phyloP scores from a whole-genome alignment of 2,797 vertebrate species.

The Spheniscus humboldti region DNA sequence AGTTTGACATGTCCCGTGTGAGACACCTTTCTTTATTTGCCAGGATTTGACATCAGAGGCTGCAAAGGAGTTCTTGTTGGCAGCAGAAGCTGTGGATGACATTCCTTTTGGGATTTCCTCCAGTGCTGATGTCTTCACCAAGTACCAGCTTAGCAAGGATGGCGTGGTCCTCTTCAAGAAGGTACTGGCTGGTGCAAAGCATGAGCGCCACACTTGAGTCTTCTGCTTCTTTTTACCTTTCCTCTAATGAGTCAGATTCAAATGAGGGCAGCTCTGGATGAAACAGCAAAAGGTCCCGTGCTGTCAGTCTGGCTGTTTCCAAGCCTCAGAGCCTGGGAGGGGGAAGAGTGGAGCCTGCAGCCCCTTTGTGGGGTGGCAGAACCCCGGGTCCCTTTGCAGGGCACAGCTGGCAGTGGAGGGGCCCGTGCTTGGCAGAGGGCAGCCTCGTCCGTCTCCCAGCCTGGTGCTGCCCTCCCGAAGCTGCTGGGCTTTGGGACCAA shows the following conservation, averaged over 20 bases:
- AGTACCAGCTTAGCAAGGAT: slow-evolving; percentile 86
- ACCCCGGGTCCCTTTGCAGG: neutral
- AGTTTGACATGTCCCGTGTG: neutral
- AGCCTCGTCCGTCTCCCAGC: too few relatives aligned
- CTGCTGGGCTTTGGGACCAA: neutral
- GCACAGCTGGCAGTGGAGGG: neutral
- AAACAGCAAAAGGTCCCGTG: neutral
- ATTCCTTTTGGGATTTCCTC: slow-evolving; percentile 89
- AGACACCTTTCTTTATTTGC: neutral
- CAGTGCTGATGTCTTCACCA: slow-evolving; percentile 79
- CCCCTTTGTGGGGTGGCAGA: accelerated
- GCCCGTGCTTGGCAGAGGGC: neutral
- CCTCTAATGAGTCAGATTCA: neutral
- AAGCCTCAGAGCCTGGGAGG: neutral
- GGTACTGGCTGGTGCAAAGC: slow-evolving; percentile 69
- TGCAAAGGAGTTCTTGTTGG: slow-evolving; percentile 85
- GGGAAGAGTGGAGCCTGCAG: neutral
- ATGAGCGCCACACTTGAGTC: accelerated
- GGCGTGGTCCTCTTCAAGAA: slow-evolving; percentile 93
- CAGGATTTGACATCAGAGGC: slow-evolving; percentile 82
- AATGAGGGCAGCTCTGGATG: accelerated
- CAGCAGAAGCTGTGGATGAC: slow-evolving; percentile 90
- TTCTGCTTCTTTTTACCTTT: neutral
- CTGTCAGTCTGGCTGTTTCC: neutral
- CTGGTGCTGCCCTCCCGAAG: neutral